phyloP scores from a whole-genome alignment of 2,113 vertebrate species.

The Channa maculata region DNA sequence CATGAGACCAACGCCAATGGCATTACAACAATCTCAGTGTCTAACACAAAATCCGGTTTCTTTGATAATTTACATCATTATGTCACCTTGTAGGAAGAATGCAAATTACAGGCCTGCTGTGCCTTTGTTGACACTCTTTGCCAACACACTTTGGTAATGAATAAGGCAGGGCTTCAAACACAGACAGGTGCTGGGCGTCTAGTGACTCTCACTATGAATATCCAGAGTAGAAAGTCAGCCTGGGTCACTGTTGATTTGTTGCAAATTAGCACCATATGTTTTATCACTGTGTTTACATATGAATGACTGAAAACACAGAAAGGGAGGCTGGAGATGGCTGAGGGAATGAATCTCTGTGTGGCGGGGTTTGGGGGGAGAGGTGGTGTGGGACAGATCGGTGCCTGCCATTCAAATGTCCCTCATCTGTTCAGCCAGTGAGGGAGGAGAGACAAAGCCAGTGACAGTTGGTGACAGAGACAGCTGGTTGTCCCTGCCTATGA shows the following conservation, averaged over 20 bases:
- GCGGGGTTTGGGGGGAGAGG: slow-evolving; percentile 9
- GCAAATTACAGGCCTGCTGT: slow-evolving; percentile 74
- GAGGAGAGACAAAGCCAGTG: slow-evolving; percentile 73
- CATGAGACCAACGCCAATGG: slow-evolving; percentile 66
- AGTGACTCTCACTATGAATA: slow-evolving; percentile 64
- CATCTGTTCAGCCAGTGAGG: slow-evolving; percentile 75
- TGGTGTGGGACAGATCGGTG: slow-evolving; percentile 28
- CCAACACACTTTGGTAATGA: slow-evolving; percentile 75
- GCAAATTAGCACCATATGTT: slow-evolving; percentile 81
- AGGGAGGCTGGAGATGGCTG: slow-evolving; percentile 53
- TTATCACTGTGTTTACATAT: slow-evolving; percentile 79
- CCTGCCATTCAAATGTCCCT: slow-evolving; percentile 77
- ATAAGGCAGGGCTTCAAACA: slow-evolving; percentile 76
- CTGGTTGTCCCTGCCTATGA: slow-evolving; percentile 73
- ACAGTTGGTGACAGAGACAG: slow-evolving; percentile 79
- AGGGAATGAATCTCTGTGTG: slow-evolving; percentile 64
- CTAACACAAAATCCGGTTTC: slow-evolving; percentile 71
- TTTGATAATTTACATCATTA: slow-evolving; percentile 81
- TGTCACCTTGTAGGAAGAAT: slow-evolving; percentile 76
- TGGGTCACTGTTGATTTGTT: slow-evolving; percentile 80
- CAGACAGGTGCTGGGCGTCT: slow-evolving; percentile 76
- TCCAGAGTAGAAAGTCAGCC: slow-evolving; percentile 62
- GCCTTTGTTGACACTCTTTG: slow-evolving; percentile 74
- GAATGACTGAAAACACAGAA: slow-evolving; percentile 73
- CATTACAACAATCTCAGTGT: slow-evolving; percentile 60